Evolutionary conservation across 2,113 vertebrate genomes (phyloP).

Genomic region (Vidua chalybeata): DNA sequence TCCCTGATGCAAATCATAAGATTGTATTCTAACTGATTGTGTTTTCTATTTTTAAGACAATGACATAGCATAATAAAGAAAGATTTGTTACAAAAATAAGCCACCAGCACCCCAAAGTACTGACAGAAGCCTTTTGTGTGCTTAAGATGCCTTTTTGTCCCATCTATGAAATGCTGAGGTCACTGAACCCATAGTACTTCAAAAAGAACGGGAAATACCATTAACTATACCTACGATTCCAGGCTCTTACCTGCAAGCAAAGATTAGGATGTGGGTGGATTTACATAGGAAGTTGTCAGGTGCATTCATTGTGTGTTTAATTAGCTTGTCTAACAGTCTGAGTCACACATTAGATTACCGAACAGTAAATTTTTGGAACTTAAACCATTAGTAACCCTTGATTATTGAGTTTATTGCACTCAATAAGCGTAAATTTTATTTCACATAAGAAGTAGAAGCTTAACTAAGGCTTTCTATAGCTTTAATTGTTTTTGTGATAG

Average conservation of each 20-base stretch:
- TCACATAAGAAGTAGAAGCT: rapidly evolving
- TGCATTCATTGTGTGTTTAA: rapidly evolving
- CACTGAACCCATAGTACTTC: rapidly evolving
- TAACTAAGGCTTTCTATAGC: neutral
- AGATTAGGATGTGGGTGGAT: neutral
- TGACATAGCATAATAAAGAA: neutral
- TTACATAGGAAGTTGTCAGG: rapidly evolving
- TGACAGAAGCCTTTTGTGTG: rapidly evolving
- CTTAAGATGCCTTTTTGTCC: neutral
- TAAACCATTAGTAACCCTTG: neutral
- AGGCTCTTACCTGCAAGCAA: neutral
- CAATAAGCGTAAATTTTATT: neutral
- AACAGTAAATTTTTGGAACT: neutral
- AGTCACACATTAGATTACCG: neutral
- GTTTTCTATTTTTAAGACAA: neutral
- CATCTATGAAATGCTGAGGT: rapidly evolving
- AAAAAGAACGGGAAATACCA: rapidly evolving
- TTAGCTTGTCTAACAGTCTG: neutral
- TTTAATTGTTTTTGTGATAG: neutral
- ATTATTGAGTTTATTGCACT: neutral
- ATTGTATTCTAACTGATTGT: rapidly evolving
- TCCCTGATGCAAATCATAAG: rapidly evolving
- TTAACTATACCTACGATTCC: rapidly evolving
- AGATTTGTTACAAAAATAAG: no score
- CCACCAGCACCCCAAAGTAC: neutral